Percentiles rank a stretch among this genome's conserved stretches.
These are phyloP conservation scores for Pocillopora meandrina DNA, from an alignment of 92 coral and sea anemone genomes.

Conservation along the genomic window DNA sequence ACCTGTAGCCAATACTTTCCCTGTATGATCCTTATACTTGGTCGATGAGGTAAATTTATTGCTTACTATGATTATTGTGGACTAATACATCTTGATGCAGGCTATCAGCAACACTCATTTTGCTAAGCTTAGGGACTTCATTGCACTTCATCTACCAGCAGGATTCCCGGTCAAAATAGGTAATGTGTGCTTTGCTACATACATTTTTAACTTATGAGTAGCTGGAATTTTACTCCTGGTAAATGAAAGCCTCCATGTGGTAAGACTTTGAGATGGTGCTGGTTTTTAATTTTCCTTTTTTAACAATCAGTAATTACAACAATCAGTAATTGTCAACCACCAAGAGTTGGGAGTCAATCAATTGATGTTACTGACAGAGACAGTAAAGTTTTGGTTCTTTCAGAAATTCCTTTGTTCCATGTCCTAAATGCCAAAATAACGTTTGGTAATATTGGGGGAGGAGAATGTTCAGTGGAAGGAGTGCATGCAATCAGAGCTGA, in stretches of 20 bases:
- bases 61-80: background rate
- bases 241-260: no score
- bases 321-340: no score
- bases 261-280: no score
- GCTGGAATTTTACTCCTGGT: no score
- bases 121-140: constrained; percentile 97
- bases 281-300: no score
- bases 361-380: no score
- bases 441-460: constrained; percentile 92
- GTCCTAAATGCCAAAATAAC: constrained; percentile 94
- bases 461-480: constrained; percentile 68
- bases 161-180: constrained; percentile 99
- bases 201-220: background rate
- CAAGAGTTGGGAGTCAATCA: no score
- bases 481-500: constrained; percentile 50
- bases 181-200: background rate
- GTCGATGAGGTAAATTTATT: background rate
- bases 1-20: no score
- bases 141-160: constrained; percentile 91
- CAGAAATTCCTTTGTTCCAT: constrained; percentile 98
- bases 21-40: background rate
- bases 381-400: constrained; percentile 10
- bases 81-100: constrained; percentile 23
- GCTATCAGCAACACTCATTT: constrained; percentile 98
- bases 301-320: no score